A percentile compares a stretch with the other conserved stretches of the same genome.
Conservation (phyloP, 2,888 invertebrate genomes). For the Tinea semifulvella region DNA sequence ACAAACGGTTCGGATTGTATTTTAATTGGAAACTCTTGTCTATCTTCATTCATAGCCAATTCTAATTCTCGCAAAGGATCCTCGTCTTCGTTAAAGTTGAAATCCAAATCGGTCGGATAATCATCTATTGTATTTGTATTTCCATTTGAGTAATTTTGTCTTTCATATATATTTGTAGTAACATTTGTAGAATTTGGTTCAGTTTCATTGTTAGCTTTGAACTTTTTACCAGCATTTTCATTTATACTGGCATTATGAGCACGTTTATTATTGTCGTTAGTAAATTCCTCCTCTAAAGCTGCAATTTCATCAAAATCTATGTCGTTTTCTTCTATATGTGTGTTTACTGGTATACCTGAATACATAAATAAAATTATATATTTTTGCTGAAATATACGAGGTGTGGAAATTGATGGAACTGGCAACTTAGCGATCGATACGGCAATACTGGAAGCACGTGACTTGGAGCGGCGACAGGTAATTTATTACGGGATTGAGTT, state of each 20-base stretch:
- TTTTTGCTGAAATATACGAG: no score
- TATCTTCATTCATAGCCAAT: slow-evolving; percentile 22
- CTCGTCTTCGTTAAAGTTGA: slow-evolving; percentile 40
- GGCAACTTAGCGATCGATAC: no score
- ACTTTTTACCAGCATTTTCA: slow-evolving; percentile 37
- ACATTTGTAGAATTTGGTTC: background rate
- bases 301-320: slow-evolving; percentile 45
- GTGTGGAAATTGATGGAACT: no score
- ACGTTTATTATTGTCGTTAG: slow-evolving; percentile 24
- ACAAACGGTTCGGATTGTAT: slow-evolving; percentile 43
- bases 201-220: slow-evolving; percentile 25
- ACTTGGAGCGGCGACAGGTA: no score
- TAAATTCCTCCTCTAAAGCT: slow-evolving; percentile 40
- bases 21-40: slow-evolving; percentile 16
- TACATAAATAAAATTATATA: background rate
- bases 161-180: no score
- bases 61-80: slow-evolving; percentile 45
- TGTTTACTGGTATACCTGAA: background rate
- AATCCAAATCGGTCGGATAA: slow-evolving; percentile 39
- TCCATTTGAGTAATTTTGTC: background rate
- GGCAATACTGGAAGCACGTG: no score
- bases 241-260: slow-evolving; percentile 14
- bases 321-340: slow-evolving; percentile 34
- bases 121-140: slow-evolving; percentile 30
- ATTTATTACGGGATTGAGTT: no score